Evolutionary conservation across 2,113 vertebrate species (phyloP).

Genomic region (Phrynocephalus versicolor): DNA sequence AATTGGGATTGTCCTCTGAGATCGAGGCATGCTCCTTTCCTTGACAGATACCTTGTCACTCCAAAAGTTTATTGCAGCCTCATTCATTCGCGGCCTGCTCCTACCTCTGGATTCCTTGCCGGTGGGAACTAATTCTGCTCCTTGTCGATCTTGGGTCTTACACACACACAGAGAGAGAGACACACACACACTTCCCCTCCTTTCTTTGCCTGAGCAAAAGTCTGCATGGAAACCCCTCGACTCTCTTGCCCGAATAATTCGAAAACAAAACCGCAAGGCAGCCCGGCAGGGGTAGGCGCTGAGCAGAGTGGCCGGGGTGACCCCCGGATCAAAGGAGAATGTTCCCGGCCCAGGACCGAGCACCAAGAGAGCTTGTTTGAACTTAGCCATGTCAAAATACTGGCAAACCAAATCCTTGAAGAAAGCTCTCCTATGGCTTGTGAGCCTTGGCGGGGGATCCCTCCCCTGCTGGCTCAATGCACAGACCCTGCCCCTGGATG

Average conservation of each 20-base stretch:
- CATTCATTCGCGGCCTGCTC: background rate
- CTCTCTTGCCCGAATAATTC: slow-evolving; percentile 2
- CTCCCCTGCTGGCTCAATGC: slow-evolving; percentile 1
- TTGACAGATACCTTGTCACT: too few species aligned
- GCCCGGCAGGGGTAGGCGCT: slow-evolving; percentile 19
- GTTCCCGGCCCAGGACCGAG: slow-evolving; percentile 22
- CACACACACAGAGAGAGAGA: too few species aligned
- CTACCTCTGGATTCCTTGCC: background rate
- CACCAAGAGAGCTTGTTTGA: slow-evolving; percentile 55
- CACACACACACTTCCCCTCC: too few species aligned
- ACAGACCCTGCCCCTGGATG: rapidly evolving
- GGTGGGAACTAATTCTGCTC: background rate
- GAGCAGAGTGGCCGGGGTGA: background rate
- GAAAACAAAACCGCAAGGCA: slow-evolving; percentile 33
- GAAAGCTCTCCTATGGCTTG: slow-evolving; percentile 41
- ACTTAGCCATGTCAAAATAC: slow-evolving; percentile 67
- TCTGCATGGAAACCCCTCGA: background rate
- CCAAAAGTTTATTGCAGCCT: too few species aligned
- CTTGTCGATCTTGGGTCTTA: background rate
- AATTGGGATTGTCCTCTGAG: too few species aligned
- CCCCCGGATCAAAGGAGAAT: slow-evolving; percentile 53
- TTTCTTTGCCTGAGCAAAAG: background rate
- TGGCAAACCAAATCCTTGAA: slow-evolving; percentile 40
- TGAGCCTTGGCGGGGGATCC: slow-evolving; percentile 23
- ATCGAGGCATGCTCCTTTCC: too few species aligned